A percentile compares a stretch with the other conserved stretches of the same genome.
These are phyloP conservation scores for Parazoanthus darwini DNA, from an alignment of 92 coral and sea anemone species.

Conservation along the genomic window DNA sequence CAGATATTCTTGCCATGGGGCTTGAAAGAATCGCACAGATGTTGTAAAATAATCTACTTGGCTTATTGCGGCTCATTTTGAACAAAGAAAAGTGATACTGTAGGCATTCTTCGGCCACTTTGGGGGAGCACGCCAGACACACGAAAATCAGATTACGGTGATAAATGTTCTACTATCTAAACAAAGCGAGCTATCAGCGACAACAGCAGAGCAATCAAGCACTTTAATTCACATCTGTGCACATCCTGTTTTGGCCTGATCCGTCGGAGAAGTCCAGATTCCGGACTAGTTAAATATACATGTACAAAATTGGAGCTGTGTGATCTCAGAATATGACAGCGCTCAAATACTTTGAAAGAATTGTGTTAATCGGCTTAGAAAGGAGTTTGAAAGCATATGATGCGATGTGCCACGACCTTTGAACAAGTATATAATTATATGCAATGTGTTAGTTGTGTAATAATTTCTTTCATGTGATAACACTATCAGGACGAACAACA, in stretches of 20 bases:
- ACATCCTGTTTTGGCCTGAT: not conserved
- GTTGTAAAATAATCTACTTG: not conserved
- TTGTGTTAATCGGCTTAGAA: not conserved
- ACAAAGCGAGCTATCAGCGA: slow-evolving; percentile 20
- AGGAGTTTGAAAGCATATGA: not conserved
- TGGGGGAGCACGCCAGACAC: slow-evolving; percentile 22
- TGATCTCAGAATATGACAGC: too few species aligned
- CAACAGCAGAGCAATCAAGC: slow-evolving; percentile 2
- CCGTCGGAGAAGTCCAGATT: not conserved
- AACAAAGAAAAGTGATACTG: not conserved
- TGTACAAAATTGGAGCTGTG: not conserved
- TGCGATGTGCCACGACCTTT: not conserved
- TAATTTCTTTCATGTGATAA: not conserved
- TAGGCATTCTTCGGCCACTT: slow-evolving; percentile 28
- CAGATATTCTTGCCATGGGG: slow-evolving; percentile 6
- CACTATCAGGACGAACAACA: not conserved
- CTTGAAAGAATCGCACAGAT: slow-evolving; percentile 12
- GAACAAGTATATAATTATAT: not conserved
- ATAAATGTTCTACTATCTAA: slow-evolving; percentile 20
- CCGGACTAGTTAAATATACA: too few species aligned
- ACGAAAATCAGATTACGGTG: slow-evolving; percentile 33
- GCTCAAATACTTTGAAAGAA: too few species aligned
- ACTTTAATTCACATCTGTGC: not conserved
- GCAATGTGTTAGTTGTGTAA: not conserved
- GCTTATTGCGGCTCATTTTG: not conserved